A percentile compares a stretch with the other conserved stretches of the same genome.
Evolutionary conservation across 2,797 vertebrate species (phyloP).

Genomic region (Sphenopsis melanotis): DNA sequence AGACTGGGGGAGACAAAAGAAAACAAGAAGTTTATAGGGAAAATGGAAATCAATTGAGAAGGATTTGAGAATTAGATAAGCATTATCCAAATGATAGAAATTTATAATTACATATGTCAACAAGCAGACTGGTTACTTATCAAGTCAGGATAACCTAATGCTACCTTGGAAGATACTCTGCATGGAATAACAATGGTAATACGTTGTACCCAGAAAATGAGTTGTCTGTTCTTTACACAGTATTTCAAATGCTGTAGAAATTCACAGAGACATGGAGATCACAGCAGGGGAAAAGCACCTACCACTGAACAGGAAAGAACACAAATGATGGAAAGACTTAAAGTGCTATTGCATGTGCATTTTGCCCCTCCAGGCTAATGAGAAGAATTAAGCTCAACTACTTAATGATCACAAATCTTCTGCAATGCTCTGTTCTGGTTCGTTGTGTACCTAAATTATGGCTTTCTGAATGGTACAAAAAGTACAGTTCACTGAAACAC

Average conservation of each 20-base stretch:
- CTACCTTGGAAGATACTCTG: neutral
- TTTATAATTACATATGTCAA: neutral
- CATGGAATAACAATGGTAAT: neutral
- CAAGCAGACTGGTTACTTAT: neutral
- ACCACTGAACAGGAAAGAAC: neutral
- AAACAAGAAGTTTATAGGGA: neutral
- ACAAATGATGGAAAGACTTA: neutral
- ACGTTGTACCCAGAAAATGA: neutral
- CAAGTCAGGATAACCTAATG: fast-evolving
- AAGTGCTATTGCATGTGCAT: neutral
- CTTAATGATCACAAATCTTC: neutral
- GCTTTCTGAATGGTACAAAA: neutral
- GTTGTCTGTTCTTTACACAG: neutral
- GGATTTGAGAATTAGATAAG: neutral
- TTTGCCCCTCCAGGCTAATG: neutral
- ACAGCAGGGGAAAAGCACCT: neutral
- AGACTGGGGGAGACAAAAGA: neutral
- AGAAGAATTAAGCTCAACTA: neutral
- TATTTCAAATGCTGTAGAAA: neutral
- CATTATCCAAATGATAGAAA: neutral
- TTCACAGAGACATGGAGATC: neutral
- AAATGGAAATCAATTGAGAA: neutral
- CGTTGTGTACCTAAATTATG: neutral
- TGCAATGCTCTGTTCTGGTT: neutral
- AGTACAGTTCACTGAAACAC: neutral